These are phyloP conservation scores for Zaprionus vittiger DNA, from an alignment of 1,140 invertebrate genomes.

Conservation along the genomic window DNA sequence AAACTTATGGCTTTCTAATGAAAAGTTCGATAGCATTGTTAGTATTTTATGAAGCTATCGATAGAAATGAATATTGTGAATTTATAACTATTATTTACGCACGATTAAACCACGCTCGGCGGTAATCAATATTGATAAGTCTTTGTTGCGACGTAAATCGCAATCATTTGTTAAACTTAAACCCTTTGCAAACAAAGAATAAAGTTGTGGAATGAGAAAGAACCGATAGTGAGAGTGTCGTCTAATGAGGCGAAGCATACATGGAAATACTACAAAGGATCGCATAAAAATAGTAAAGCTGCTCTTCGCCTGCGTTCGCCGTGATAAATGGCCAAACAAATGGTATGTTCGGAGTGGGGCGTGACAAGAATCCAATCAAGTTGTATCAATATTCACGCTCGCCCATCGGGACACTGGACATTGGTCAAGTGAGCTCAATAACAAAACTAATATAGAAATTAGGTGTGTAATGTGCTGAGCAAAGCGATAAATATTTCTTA, in stretches of 20 bases:
- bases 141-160: constrained; percentile 55
- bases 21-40: constrained; percentile 39
- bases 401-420: constrained; percentile 6
- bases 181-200: constrained; percentile 70
- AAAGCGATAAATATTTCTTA: constrained; percentile 73
- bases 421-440: constrained; percentile 31
- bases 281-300: constrained; percentile 59
- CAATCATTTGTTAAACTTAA: constrained; percentile 69
- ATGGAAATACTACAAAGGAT: constrained; percentile 32
- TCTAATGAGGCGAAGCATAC: constrained; percentile 44
- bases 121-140: constrained; percentile 32
- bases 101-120: constrained; percentile 69
- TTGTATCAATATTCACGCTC: constrained; percentile 55
- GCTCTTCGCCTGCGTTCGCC: constrained; percentile 1
- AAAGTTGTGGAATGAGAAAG: neutral
- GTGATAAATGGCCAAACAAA: constrained; percentile 57
- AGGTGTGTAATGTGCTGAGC: constrained; percentile 82
- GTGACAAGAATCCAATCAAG: constrained; percentile 81
- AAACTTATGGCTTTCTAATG: constrained; percentile 75
- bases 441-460: constrained; percentile 81
- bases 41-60: constrained; percentile 2
- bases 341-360: constrained; percentile 48
- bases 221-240: neutral
- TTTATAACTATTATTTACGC: constrained; percentile 79
- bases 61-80: constrained; percentile 43